Evolutionary conservation across 1,140 invertebrate genomes (phyloP), one percentile per base, ranked within the genome.

Genomic region (Orius insidiosus): DNA sequence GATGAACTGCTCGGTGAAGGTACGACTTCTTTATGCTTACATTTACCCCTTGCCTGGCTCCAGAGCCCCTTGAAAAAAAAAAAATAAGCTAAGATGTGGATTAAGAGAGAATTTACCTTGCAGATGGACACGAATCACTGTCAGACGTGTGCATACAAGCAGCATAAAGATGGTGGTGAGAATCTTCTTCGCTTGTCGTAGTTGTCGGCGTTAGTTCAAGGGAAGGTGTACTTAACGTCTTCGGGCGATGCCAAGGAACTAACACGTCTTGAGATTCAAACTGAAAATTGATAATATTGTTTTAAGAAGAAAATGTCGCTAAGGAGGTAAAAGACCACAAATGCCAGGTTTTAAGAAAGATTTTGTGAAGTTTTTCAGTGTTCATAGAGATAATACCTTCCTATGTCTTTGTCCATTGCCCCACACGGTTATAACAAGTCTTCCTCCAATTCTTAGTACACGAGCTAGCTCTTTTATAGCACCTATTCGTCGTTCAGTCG

Each of bases 371-470:
- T n/a, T n/a, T 33, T 33, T 7, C 7, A 33, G 7, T 7, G n/a
- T 14, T 14, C 7, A 38, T 7, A 14, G 36, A 33, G 7, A 33
- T 8, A 10, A 9, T 18, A 80, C 77, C 66, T 83, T 85, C 53
- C 85, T 66, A 58, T 90, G 83, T 45, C 79, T 75, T 58, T 96
- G 90, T 97, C 92, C 80, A 94, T 87, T 9, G 92, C 86, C 92
- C n/a, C 92, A 96, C 1, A 94, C 90, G 10, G 86, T 90, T 49
- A 96, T 85, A 50, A 96, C 77, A n/a, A 95, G 70, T 42, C 80
- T 66, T 3, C 93, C 93, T 1, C 90, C 90, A 45, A 93, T 88
- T 47, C 84, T 67, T 2, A 95, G 68, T 24, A 96, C 80, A 34
- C 92, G 68, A 0, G 86, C 80, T 36, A 96, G 65, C 58, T 97